Evolutionary conservation across 2,888 invertebrate species (phyloP).

Genomic region (Microchrysa polita): DNA sequence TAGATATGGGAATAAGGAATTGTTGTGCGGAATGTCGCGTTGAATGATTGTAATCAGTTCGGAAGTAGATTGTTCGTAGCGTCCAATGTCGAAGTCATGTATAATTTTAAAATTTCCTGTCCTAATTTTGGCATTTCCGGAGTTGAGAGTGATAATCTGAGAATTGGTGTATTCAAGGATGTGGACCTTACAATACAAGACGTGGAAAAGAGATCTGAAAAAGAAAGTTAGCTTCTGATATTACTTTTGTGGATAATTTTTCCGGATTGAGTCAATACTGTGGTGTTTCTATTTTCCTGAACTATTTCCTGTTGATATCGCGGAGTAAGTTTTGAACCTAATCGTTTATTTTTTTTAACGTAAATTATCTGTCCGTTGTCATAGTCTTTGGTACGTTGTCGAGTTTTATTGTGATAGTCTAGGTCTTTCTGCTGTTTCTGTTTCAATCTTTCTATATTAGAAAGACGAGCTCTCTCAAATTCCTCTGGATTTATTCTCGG

Average conservation of each 20-base stretch:
- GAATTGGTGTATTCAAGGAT: slow-evolving; percentile 23
- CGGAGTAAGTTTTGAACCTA: slow-evolving; percentile 47
- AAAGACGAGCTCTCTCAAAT: slow-evolving; percentile 46
- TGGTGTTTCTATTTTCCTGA: slow-evolving; percentile 42
- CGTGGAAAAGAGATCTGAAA: not conserved
- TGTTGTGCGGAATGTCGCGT: not conserved
- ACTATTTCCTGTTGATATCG: slow-evolving; percentile 47
- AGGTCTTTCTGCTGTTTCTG: slow-evolving; percentile 47
- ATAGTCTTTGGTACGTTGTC: slow-evolving; percentile 46
- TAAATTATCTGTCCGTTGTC: slow-evolving; percentile 46
- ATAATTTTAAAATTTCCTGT: not conserved
- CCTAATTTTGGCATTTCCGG: slow-evolving; percentile 2
- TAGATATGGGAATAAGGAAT: not conserved
- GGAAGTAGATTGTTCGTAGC: not conserved
- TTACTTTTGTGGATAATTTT: slow-evolving; percentile 46
- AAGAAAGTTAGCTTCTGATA: slow-evolving; percentile 38
- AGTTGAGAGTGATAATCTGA: slow-evolving; percentile 1
- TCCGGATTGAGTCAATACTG: slow-evolving; percentile 44
- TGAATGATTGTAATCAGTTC: not conserved
- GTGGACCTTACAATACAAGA: not conserved
- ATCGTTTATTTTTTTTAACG: slow-evolving; percentile 50
- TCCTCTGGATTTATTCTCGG: slow-evolving; percentile 45
- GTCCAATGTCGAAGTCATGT: not conserved
- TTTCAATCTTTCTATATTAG: slow-evolving; percentile 47
- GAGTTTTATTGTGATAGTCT: slow-evolving; percentile 48